A percentile compares a stretch with the other conserved stretches of the same genome.
Conservation (phyloP, 2,113 vertebrate species). For the Rutilus rutilus region DNA sequence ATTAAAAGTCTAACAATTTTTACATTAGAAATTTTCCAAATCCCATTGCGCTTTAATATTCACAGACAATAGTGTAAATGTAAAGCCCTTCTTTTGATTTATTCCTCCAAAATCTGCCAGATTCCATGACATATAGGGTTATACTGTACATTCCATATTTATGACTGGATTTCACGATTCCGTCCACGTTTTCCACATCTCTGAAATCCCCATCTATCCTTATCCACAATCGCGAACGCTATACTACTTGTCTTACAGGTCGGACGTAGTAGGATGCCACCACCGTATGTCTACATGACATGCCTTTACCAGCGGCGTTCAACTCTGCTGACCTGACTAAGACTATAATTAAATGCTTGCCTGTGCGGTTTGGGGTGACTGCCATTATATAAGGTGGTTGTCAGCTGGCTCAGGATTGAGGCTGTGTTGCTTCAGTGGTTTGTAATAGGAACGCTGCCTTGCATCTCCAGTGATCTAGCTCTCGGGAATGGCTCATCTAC, state of each 20-base stretch:
- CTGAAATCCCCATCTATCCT: not conserved
- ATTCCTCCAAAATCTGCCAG: no score
- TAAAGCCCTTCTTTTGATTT: no score
- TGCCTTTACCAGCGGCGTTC: conserved; percentile 68
- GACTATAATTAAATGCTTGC: conserved; percentile 66
- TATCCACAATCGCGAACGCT: not conserved
- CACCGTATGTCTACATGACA: conserved; percentile 66
- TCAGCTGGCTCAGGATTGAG: conserved; percentile 61
- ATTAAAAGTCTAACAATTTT: no score
- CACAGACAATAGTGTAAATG: no score
- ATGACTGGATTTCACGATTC: no score
- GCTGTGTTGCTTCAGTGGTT: conserved; percentile 64
- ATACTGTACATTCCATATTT: no score
- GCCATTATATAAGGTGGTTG: conserved; percentile 67
- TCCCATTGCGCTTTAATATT: no score
- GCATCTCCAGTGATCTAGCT: conserved; percentile 35
- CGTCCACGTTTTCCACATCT: no score
- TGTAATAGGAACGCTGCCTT: conserved; percentile 66
- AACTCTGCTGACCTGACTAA: conserved; percentile 23
- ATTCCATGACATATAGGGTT: no score
- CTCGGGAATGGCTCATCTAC: conserved; percentile 44
- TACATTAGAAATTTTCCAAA: no score
- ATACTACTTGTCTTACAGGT: conserved; percentile 4
- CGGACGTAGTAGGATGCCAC: conserved; percentile 49
- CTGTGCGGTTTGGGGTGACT: conserved; percentile 47